Conservation (phyloP, 2,888 invertebrate species). For the Horisme vitalbata region DNA sequence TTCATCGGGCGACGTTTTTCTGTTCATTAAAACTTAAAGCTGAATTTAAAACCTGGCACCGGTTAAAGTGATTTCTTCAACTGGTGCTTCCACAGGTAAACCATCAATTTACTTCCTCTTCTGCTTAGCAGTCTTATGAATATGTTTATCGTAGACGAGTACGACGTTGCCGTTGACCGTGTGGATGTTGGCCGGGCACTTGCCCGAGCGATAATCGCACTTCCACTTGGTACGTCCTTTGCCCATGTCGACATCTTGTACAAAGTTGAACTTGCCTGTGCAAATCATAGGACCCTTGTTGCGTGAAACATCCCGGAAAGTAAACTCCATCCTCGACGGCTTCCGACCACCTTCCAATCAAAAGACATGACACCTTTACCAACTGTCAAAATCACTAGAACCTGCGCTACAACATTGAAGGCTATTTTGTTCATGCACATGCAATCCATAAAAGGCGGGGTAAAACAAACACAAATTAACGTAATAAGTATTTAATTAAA, state of each 20-base stretch:
- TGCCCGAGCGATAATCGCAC: conserved; percentile 48
- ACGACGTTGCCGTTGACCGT: conserved; percentile 57
- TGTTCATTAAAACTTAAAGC: background rate
- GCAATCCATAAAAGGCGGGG: background rate
- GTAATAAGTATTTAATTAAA: conserved; percentile 71
- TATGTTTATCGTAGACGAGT: conserved; percentile 55
- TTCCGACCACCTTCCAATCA: conserved; percentile 36
- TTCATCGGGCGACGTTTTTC: background rate
- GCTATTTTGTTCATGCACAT: conserved; percentile 11
- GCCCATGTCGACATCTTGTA: conserved; percentile 52
- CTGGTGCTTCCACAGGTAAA: background rate
- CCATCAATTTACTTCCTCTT: conserved; percentile 16
- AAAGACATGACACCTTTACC: conserved; percentile 32
- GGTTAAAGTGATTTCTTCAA: background rate
- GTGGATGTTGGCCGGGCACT: conserved; percentile 57
- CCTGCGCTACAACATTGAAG: conserved; percentile 12
- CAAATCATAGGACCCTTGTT: conserved; percentile 51
- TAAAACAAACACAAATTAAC: conserved; percentile 42
- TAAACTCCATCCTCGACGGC: conserved; percentile 45
- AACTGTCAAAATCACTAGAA: conserved; percentile 1
- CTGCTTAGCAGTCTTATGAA: conserved; percentile 37
- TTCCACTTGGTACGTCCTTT: conserved; percentile 57
- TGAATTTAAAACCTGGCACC: background rate
- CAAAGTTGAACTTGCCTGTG: conserved; percentile 52
- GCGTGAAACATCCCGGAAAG: conserved; percentile 45